phyloP scores from a whole-genome alignment of 2,797 vertebrate species.

The Brotogeris chrysoptera region DNA sequence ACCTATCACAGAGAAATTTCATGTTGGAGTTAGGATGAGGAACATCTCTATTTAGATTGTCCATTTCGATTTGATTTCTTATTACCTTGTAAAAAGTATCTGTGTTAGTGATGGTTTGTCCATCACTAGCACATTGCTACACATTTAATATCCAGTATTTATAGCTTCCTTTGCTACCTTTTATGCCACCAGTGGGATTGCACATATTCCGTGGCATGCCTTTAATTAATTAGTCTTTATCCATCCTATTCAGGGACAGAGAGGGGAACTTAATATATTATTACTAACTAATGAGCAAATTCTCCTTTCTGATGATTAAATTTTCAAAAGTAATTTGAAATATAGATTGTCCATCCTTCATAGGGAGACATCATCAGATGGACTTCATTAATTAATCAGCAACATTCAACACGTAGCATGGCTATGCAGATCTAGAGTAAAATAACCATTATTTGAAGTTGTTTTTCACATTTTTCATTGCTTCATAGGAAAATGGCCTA shows the following conservation, averaged over 20 bases:
- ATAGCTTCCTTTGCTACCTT: background rate
- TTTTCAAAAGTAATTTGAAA: constrained; percentile 62
- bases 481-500: background rate
- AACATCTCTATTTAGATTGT: background rate
- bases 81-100: background rate
- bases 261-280: constrained; percentile 56
- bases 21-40: background rate
- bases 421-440: constrained; percentile 12
- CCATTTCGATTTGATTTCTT: background rate
- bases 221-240: constrained; percentile 54
- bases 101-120: background rate
- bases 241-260: constrained; percentile 1
- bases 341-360: background rate
- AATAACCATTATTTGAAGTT: background rate
- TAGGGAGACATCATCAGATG: constrained; percentile 16
- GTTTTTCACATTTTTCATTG: background rate
- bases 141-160: background rate
- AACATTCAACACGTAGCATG: background rate
- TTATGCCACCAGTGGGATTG: background rate
- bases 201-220: background rate
- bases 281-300: constrained; percentile 62
- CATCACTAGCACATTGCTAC: background rate
- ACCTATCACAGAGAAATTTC: background rate
- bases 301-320: constrained; percentile 56
- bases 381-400: constrained; percentile 56